phyloP scores from a whole-genome alignment of 2,888 invertebrate species.

The Epistrophe eligans region DNA sequence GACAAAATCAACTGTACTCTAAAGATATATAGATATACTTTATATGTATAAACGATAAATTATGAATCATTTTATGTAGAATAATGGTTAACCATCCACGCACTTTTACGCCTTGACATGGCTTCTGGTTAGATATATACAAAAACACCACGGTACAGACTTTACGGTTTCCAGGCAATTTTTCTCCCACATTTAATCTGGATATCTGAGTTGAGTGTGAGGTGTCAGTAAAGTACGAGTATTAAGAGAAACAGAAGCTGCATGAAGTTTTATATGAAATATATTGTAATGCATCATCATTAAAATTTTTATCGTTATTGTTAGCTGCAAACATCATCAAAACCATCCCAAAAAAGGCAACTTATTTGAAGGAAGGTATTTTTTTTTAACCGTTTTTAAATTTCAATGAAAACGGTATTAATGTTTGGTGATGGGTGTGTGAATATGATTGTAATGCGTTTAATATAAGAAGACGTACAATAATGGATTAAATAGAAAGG shows the following conservation, averaged over 20 bases:
- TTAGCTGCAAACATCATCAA: constrained; percentile 7
- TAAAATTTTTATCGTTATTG: constrained; percentile 27
- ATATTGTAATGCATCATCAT: constrained; percentile 57
- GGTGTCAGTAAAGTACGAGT: constrained; percentile 25
- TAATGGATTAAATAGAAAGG: background rate
- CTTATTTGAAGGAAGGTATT: background rate
- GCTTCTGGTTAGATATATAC: constrained; percentile 37
- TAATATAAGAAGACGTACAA: constrained; percentile 40
- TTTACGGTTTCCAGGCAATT: constrained; percentile 57
- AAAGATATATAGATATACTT: constrained; percentile 20
- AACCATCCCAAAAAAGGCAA: constrained; percentile 32
- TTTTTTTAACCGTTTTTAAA: constrained; percentile 29
- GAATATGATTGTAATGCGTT: constrained; percentile 47
- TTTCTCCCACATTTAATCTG: constrained; percentile 64
- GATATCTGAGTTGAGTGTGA: constrained; percentile 25
- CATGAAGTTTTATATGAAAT: constrained; percentile 27
- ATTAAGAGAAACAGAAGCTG: constrained; percentile 55
- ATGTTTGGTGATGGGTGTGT: constrained; percentile 45
- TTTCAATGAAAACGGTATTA: constrained; percentile 48
- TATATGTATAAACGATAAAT: constrained; percentile 50
- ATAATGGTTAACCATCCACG: constrained; percentile 60
- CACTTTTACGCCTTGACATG: constrained; percentile 55
- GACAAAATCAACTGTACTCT: constrained; percentile 18
- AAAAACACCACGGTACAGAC: background rate
- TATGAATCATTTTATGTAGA: constrained; percentile 50